Evolutionary conservation across 2,797 vertebrate genomes (phyloP), one percentile per base, ranked within the genome.

Genomic region (Typhlichthys eigenmanni): DNA sequence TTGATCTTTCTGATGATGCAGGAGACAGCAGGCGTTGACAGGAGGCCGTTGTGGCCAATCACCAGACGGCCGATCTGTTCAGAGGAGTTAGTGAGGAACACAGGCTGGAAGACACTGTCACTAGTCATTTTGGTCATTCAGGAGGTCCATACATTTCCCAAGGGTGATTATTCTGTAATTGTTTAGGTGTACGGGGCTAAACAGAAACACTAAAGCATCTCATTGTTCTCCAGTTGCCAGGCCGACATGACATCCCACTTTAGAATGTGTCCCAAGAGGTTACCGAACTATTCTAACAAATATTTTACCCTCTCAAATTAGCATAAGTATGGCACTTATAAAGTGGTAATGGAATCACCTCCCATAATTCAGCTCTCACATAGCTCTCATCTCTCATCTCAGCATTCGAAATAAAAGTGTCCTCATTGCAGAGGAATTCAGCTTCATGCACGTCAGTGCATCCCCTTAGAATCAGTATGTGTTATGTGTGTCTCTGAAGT

Each of bases 1-100:
- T 99, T 99, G 88, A 98, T 96, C 91, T 99, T 99, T 74, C 97
- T 92, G 90, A 99, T 98, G 89, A 98, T 96, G 86, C 97, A 98
- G 13, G 98, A 99, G 71, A 98, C 96, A 16, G 98, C 97, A 58
- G 98, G 98, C 5, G 98, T 99, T 14, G 98, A 99, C 79, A 99
- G 92, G 75, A 99, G 95, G 74, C 98, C 97, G 5, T 95, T 96
- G 89, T 98, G 97, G 19, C 97, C 98, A 72, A 99, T 96, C 65
- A 99, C 95, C 87, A 99, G 84, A 55, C 96, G 94, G 55, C 97
- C 98, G 13, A 99, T 99, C 98, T 99, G 92, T 54, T 75, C 8
- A 55, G 58, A 17, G 69, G 46, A 67, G 11, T 47, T 1, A 54
- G 34, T 13, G 1, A 64, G 34, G 10, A 59, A 2, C 6, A 4